phyloP scores from a whole-genome alignment of 2,797 vertebrate species.

The Pogoniulus pusillus region DNA sequence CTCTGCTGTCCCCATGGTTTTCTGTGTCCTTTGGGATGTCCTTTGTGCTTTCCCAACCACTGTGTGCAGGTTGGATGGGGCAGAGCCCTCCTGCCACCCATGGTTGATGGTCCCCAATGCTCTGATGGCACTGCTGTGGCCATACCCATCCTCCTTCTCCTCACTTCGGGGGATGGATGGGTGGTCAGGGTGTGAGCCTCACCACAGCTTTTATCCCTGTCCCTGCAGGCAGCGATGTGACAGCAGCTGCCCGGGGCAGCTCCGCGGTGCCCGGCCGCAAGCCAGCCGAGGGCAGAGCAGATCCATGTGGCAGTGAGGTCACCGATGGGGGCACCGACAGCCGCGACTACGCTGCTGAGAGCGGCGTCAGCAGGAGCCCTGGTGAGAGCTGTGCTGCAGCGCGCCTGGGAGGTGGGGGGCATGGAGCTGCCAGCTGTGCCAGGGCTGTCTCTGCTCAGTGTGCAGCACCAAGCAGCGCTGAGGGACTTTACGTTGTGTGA shows the following conservation, averaged over 20 bases:
- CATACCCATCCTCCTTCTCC: accelerated
- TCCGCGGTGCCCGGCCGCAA: constrained; percentile 79
- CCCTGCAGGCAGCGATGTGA: constrained; percentile 69
- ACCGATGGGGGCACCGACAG: constrained; percentile 13
- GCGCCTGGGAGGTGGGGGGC: accelerated
- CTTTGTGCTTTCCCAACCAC: not conserved
- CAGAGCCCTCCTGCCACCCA: not conserved
- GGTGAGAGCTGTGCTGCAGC: not conserved
- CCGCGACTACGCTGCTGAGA: constrained; percentile 31
- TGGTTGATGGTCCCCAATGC: not conserved
- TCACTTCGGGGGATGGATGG: accelerated
- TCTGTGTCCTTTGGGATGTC: not conserved
- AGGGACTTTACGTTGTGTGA: not conserved
- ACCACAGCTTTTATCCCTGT: not conserved
- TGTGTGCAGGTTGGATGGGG: accelerated
- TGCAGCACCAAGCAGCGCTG: accelerated
- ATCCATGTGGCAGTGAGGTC: constrained; percentile 51
- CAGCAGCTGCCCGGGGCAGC: constrained; percentile 64
- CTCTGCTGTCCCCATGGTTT: accelerated
- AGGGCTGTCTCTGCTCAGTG: accelerated
- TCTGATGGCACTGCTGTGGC: not conserved
- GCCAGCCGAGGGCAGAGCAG: constrained; percentile 74
- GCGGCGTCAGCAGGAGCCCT: constrained; percentile 61
- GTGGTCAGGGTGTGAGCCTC: accelerated
- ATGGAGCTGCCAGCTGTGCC: accelerated